Evolutionary conservation across 2,888 invertebrate species (phyloP).

Genomic region (Drosophila subquinaria): DNA sequence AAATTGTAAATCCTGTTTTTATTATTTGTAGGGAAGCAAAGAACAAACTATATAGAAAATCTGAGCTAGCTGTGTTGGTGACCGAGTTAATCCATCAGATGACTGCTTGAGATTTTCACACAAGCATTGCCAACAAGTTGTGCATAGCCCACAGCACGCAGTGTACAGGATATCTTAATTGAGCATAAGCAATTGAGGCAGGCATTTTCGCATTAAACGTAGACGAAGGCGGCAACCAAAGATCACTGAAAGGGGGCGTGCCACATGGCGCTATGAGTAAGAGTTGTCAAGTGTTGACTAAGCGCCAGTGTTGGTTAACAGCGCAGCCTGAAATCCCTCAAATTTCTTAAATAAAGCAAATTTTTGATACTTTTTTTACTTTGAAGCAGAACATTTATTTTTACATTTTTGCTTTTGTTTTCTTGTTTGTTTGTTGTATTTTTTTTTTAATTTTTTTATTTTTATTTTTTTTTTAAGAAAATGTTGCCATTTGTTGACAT

Average conservation of each 20-base stretch:
- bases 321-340: background rate
- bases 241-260: constrained; percentile 2
- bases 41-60: background rate
- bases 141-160: background rate
- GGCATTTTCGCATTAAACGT: constrained; percentile 4
- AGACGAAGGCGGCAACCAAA: constrained; percentile 5
- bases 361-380: constrained; percentile 48
- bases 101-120: no score
- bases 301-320: constrained; percentile 26
- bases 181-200: constrained; percentile 27
- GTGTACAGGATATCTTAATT: constrained; percentile 19
- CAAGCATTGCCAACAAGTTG: background rate
- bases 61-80: background rate
- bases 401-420: constrained; percentile 63
- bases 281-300: constrained; percentile 28
- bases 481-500: constrained; percentile 48
- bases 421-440: constrained; percentile 27
- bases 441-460: constrained; percentile 28
- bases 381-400: constrained; percentile 70
- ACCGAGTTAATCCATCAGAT: background rate
- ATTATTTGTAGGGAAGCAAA: no score
- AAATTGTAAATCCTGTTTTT: background rate
- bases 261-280: constrained; percentile 36
- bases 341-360: constrained; percentile 20
- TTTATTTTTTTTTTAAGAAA: constrained; percentile 34